Base-by-base conservation (phyloP, 2,888 invertebrate genomes). In the Rotaria sp. region DNA sequence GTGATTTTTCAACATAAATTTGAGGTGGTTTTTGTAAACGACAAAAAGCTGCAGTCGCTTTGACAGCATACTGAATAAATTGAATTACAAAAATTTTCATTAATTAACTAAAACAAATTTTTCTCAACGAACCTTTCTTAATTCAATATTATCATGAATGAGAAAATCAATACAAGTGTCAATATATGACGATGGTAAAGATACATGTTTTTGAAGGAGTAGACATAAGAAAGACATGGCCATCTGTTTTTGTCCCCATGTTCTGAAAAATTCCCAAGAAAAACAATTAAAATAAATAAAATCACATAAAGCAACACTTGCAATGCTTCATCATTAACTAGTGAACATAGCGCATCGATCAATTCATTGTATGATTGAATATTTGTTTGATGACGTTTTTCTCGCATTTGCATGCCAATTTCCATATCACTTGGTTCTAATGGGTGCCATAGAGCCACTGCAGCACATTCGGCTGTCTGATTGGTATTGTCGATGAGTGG, bases 181-280 rank as follows among this genome's bases (percentile, higher is more conserved):
- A 92, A 88, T 67, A 92, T 89, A n/a, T 89, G 89, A 74, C 91
- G 89, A 87, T 92, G 91, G 67, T 91, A 91, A 18, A 4, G 67
- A 13, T 18, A 35, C 35, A 67, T 67, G n/a, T 30, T 59, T 59
- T 59, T n/a, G 59, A 59, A 59, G n/a, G 13, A 59, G n/a, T 59
- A 59, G n/a, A 30, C 30, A 30, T 59, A 59, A 59, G 11, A 30
- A 59, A n/a, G 8, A 59, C 59, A 59, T 59, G 0, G n/a, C 59
- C 2, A 59, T 59, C 59, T 59, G n/a, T 30, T 59, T n/a, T 10
- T 59, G 59, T n/a, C 59, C 59, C 59, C 59, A 59, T n/a, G 59
- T 30, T 59, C 59, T 59, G n/a, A 26, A 45, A 45, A 45, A 4
- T 45, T 8, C 13, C 13, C 45, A 13, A 45, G 45, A 45, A 45